Evolutionary conservation across 2,888 invertebrate species (phyloP), one percentile per base, ranked within the genome.

Genomic region (Maniola hyperantus): DNA sequence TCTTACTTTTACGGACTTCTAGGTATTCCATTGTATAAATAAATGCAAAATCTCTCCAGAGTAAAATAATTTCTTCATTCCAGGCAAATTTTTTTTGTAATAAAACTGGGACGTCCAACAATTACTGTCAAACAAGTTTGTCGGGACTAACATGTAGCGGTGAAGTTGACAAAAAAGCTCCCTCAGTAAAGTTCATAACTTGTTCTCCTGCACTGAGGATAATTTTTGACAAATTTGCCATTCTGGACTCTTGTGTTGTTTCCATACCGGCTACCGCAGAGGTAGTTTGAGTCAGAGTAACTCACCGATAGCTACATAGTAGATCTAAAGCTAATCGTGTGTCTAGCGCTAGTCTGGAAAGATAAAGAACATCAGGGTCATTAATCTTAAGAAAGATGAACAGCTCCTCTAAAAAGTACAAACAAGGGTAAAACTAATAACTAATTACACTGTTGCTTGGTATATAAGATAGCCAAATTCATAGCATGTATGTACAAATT

Each of bases 91-190:
- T 26, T n/a, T 26, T 53, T 53, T 33, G 11, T 11, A 26, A 53
- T 33, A 7, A n/a, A 33, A 13, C n/a, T 33, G 34, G 34, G 34
- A 54, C 34, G 54, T 8, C 10, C 34, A 34, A 36, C 34, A 36
- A 54, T 54, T 54, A 54, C 54, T 54, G 54, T 36, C 34, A 36
- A 54, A 54, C 54, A 57, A 39, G 39, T 20, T 57, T 42, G 42
- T 42, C 18, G 10, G 55, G 36, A 55, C 36, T 20, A 57, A 42
- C 57, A 42, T 42, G 4, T 20, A 42, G 42, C 13, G 42, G 20
- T 57, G 42, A 57, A 57, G 13, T 57, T 39, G 42, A 20, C 39
- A 57, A 57, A 57, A 57, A 39, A 13, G 5, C 7, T 26, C 57
- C 42, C 42, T 20, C 18, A 20, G 18, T 55, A 4, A 39, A 42